Percentiles rank a stretch among this genome's conserved stretches.
These are phyloP conservation scores for Drosophila mimetica DNA, from an alignment of 2,888 invertebrate species.

Conservation along the genomic window DNA sequence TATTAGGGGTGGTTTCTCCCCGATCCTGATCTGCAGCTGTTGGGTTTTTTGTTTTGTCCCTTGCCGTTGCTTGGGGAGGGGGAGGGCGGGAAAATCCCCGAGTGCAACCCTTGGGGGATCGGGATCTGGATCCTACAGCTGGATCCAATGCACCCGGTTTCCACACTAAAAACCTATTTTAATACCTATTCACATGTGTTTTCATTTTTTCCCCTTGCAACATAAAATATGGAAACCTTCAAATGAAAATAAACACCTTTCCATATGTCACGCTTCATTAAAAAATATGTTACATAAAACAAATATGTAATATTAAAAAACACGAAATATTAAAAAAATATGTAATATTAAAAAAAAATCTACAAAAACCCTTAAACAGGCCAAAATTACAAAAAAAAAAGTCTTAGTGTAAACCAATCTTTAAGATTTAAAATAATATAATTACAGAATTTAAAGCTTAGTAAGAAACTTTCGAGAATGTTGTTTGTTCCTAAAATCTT, in stretches of 20 bases:
- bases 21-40: constrained; percentile 39
- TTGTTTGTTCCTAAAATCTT: no score
- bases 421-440: no score
- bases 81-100: constrained; percentile 36
- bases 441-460: no score
- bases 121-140: constrained; percentile 32
- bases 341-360: no score
- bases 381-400: no score
- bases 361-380: no score
- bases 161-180: neutral
- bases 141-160: constrained; percentile 29
- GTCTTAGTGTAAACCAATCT: no score
- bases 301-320: no score
- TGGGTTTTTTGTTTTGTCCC: constrained; percentile 16
- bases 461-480: no score
- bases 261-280: neutral
- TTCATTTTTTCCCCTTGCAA: neutral
- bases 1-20: constrained; percentile 35
- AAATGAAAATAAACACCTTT: neutral
- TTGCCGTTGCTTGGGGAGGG: constrained; percentile 20
- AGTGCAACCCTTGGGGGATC: constrained; percentile 37
- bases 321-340: no score
- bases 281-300: neutral
- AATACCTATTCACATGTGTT: neutral
- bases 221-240: neutral